Conservation (phyloP, 2,797 vertebrate species). For the Microtus agrestis region DNA sequence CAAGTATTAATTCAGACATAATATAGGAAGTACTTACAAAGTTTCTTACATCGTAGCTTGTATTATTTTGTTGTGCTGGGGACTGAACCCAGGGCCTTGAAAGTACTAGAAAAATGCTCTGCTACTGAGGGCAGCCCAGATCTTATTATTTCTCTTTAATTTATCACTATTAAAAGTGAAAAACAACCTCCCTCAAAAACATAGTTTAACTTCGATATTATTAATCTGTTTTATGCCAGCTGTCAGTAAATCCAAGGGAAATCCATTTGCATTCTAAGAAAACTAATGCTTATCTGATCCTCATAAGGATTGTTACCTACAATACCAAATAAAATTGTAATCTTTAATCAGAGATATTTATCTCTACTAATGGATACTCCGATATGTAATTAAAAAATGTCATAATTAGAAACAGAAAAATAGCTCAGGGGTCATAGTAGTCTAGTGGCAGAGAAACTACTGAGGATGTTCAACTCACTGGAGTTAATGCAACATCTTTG, state of each 20-base stretch:
- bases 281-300: neutral
- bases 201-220: neutral
- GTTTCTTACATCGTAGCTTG: neutral
- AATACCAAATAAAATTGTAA: neutral
- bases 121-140: neutral
- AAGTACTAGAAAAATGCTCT: neutral
- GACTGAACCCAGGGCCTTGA: neutral
- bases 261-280: neutral
- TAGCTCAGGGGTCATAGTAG: neutral
- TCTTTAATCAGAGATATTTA: neutral
- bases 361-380: neutral
- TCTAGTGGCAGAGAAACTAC: neutral
- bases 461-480: neutral
- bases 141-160: neutral
- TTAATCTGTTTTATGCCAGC: neutral
- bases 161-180: conserved; percentile 6
- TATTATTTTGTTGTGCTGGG: neutral
- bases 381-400: neutral
- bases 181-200: neutral
- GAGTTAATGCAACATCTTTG: neutral
- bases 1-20: conserved; percentile 25
- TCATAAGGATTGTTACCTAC: neutral
- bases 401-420: neutral
- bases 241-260: neutral
- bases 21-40: neutral